Conservation (phyloP, 2,113 vertebrate species). For the Corythornis vintsioides region DNA sequence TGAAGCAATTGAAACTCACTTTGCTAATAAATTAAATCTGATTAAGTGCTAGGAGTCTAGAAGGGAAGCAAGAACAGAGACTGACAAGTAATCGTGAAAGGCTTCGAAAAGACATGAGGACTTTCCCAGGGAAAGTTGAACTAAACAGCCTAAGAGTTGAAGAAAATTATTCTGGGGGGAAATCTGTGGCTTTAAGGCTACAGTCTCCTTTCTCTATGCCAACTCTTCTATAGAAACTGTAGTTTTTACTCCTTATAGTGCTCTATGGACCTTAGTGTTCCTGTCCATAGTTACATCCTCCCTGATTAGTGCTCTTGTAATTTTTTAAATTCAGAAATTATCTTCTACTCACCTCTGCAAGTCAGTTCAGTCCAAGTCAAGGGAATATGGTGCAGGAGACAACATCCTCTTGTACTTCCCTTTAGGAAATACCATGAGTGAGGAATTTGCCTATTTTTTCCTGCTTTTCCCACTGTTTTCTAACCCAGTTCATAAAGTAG, state of each 20-base stretch:
- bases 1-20: conserved; percentile 1
- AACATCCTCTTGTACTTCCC: neutral
- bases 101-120: fast-evolving
- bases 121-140: neutral
- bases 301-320: neutral
- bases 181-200: neutral
- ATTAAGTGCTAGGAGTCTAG: neutral
- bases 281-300: neutral
- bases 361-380: neutral
- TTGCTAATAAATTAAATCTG: neutral
- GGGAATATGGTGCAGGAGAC: neutral
- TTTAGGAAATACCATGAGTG: neutral
- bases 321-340: neutral
- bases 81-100: neutral
- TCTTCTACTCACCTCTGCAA: neutral
- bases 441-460: neutral
- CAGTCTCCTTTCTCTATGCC: neutral
- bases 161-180: neutral
- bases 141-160: neutral
- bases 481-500: neutral
- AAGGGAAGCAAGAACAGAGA: neutral
- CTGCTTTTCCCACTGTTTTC: neutral
- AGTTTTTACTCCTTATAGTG: neutral
- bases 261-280: neutral
- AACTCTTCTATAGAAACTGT: neutral